Evolutionary conservation across 2,797 vertebrate species (phyloP), one percentile per base, ranked within the genome.

Genomic region (Sebastes matsubarae): DNA sequence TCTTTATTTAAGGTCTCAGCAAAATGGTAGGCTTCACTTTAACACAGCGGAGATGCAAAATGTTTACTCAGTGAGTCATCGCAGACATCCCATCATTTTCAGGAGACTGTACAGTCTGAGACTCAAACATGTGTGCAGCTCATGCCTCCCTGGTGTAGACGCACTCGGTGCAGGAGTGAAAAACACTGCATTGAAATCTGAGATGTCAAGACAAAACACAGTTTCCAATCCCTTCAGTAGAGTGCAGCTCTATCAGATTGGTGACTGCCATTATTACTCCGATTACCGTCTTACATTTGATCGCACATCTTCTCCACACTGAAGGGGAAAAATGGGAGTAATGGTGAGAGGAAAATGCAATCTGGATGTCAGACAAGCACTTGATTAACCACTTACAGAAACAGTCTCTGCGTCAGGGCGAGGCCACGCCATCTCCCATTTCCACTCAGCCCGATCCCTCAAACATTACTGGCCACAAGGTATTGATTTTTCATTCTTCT

Each of bases 381-480:
- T 88, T 87, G 91, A 93, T 94, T 91, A 92, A 91, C 88, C 93
- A 93, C 88, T 94, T 90, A 89, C 72, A 93, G 93, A 88, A 80
- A 74, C 86, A 85, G 83, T 67, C 77, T 54, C 60, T 87, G 84
- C 46, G 14, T 80, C 83, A 69, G 81, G 36, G 81, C 68, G 54
- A 76, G 69, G 83, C 88, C 74, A 64, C 46, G 78, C 75, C 79
- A 58, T 87, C 88, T 93, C 90, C 96, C 86, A 90, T 97, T 97
- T 96, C 96, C 91, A 93, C 92, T 94, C 92, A 81, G 88, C 70
- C 90, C 85, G 89, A 95, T 94, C 84, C 95, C 92, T 95, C 95
- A 94, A 96, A 96, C 93, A 93, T 90, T 95, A 96, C 94, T 96
- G 95, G 94, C 89, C 93, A 95, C 83, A 75, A 72, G 36, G 77